Conservation (phyloP, 2,113 vertebrate species). For the Ahaetulla prasina region DNA sequence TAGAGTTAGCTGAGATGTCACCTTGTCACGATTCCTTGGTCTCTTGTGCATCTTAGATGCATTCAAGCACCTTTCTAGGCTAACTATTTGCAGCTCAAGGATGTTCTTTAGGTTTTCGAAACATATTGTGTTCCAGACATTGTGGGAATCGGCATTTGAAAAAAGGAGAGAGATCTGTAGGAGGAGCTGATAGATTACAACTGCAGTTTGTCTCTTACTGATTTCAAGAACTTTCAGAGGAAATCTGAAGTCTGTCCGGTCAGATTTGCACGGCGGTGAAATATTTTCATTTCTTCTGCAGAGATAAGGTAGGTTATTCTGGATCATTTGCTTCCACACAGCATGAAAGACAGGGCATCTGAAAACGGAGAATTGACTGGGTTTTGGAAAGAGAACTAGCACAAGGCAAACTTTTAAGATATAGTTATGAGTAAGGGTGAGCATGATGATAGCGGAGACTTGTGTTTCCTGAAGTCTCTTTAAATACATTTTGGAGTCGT, state of each 20-base stretch:
- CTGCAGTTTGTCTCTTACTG: not conserved
- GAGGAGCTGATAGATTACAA: conserved; percentile 37
- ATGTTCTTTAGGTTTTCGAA: conserved; percentile 35
- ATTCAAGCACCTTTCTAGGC: conserved; percentile 41
- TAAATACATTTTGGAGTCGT: conserved; percentile 13
- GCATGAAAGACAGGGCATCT: conserved; percentile 37
- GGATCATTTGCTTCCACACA: conserved; percentile 28
- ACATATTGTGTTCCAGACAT: conserved; percentile 23
- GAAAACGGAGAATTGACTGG: not conserved
- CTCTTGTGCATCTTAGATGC: conserved; percentile 28
- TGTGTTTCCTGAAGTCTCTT: not conserved
- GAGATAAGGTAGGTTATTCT: conserved; percentile 34
- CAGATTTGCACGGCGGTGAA: conserved; percentile 38
- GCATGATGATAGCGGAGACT: conserved; percentile 8
- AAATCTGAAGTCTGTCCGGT: conserved; percentile 54
- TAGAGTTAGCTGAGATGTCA: not conserved
- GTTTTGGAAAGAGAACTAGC: not conserved
- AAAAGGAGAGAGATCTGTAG: conserved; percentile 53
- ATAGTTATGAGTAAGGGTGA: not conserved
- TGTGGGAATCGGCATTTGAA: conserved; percentile 14
- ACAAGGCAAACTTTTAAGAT: conserved; percentile 29
- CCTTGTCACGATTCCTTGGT: not conserved
- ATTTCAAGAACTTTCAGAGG: conserved; percentile 34
- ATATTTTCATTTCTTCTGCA: conserved; percentile 22
- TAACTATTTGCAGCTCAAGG: conserved; percentile 47